Evolutionary conservation across 2,888 invertebrate species (phyloP).

Genomic region (Spilarctia lutea): DNA sequence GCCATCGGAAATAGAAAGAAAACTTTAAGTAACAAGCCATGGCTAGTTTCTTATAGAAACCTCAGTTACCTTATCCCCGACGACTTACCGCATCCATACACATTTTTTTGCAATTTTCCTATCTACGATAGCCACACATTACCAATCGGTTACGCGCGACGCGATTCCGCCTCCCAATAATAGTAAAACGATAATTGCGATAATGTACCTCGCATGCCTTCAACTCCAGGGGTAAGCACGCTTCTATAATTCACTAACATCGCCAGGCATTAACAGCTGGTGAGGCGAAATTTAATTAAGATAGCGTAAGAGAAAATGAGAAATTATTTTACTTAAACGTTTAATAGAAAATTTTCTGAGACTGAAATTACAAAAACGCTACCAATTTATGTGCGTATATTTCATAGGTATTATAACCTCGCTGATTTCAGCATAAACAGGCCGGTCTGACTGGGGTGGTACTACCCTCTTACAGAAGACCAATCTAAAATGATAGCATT

Average conservation of each 20-base stretch:
- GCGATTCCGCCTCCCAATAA: slow-evolving; percentile 53
- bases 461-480: too few species aligned
- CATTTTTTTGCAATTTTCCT: background rate
- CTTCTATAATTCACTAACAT: slow-evolving; percentile 6
- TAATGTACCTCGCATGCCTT: slow-evolving; percentile 48
- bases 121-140: slow-evolving; percentile 51
- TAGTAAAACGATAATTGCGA: slow-evolving; percentile 67
- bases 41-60: background rate
- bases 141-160: slow-evolving; percentile 71
- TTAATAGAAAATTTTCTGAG: background rate
- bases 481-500: too few species aligned
- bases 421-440: too few species aligned
- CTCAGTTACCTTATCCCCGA: too few species aligned
- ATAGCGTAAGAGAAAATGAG: background rate
- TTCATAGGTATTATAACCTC: too few species aligned
- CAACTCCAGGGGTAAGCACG: slow-evolving; percentile 2
- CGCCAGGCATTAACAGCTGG: slow-evolving; percentile 6
- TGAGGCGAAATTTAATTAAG: slow-evolving; percentile 12
- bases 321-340: background rate
- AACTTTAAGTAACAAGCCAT: too few species aligned
- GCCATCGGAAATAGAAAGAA: too few species aligned
- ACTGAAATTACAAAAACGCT: background rate
- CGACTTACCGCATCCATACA: slow-evolving; percentile 12
- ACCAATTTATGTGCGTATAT: background rate
- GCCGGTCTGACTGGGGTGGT: too few species aligned